Conservation (phyloP, 2,888 invertebrate genomes). For the Argyresthia albistria region DNA sequence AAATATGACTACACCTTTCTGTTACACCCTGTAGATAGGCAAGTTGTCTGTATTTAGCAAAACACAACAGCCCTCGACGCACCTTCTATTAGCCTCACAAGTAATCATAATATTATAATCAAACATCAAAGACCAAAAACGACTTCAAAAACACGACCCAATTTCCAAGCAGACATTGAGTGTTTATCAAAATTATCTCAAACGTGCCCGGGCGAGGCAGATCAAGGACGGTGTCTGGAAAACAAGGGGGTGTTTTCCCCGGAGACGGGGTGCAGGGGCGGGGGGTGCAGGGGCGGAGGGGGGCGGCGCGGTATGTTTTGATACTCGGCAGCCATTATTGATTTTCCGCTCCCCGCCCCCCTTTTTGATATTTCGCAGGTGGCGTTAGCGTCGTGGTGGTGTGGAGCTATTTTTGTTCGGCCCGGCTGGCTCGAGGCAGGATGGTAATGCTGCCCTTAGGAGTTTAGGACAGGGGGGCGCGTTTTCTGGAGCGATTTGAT, state of each 20-base stretch:
- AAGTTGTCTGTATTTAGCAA: too few relatives aligned
- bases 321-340: conserved; percentile 64
- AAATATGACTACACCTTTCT: too few relatives aligned
- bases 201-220: conserved; percentile 30
- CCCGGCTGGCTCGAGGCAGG: conserved; percentile 31
- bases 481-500: background rate
- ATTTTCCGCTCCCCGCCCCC: conserved; percentile 54
- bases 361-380: conserved; percentile 46
- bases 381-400: conserved; percentile 30
- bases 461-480: background rate
- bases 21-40: too few relatives aligned
- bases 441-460: conserved; percentile 1
- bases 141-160: conserved; percentile 44
- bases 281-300: conserved; percentile 14
- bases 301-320: conserved; percentile 54
- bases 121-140: too few relatives aligned
- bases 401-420: conserved; percentile 60
- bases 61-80: too few relatives aligned
- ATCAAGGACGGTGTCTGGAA: conserved; percentile 72
- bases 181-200: conserved; percentile 62
- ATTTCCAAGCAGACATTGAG: conserved; percentile 54
- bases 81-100: too few relatives aligned
- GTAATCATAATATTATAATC: too few relatives aligned
- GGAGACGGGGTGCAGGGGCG: conserved; percentile 39
- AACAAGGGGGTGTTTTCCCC: conserved; percentile 68